Conservation (phyloP, 2,888 invertebrate genomes). For the Dynastes tityus region DNA sequence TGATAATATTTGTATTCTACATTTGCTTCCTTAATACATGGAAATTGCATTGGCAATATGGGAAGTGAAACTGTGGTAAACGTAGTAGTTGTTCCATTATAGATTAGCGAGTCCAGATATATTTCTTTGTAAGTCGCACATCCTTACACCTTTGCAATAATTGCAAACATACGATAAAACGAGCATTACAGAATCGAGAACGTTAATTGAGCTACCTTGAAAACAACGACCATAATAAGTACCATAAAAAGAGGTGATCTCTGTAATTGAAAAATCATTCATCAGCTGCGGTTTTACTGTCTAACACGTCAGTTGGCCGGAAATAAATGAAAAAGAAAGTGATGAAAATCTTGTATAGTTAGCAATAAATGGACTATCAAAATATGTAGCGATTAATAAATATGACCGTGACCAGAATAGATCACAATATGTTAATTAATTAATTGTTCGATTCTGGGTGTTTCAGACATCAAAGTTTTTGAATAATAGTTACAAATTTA, state of each 20-base stretch:
- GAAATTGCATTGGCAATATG: too few species aligned
- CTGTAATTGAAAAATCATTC: conserved; percentile 22
- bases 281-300: conserved; percentile 22
- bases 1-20: too few species aligned
- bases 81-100: too few species aligned
- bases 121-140: too few species aligned
- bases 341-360: not conserved
- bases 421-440: not conserved
- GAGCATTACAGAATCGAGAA: not conserved
- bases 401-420: not conserved
- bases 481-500: too few species aligned
- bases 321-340: conserved; percentile 32
- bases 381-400: conserved; percentile 12
- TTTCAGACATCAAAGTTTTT: too few species aligned
- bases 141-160: too few species aligned
- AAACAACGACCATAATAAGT: conserved; percentile 11
- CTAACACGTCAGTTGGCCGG: conserved; percentile 25
- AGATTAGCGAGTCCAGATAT: too few species aligned
- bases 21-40: too few species aligned
- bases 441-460: not conserved
- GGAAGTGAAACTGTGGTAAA: too few species aligned
- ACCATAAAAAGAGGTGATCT: conserved; percentile 23
- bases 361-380: conserved; percentile 16
- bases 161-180: too few species aligned
- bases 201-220: conserved; percentile 23